Conservation (phyloP, 2,888 invertebrate species). For the Watsonalla cultraria region DNA sequence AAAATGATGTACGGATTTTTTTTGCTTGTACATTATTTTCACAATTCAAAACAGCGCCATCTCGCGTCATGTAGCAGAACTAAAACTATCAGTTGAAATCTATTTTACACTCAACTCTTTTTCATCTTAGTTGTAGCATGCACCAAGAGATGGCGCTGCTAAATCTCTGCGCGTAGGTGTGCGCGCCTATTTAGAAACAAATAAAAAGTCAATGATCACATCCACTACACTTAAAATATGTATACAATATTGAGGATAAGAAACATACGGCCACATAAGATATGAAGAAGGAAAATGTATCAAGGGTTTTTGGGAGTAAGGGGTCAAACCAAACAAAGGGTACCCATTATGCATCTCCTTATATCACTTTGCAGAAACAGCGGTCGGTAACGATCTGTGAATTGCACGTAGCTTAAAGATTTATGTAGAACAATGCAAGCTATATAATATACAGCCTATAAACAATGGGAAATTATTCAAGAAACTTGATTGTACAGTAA, state of each 20-base stretch:
- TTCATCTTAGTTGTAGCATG: conserved; percentile 4
- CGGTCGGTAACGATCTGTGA: conserved; percentile 60
- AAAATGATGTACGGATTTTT: not conserved
- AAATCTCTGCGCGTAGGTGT: no score
- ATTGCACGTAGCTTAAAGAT: conserved; percentile 4
- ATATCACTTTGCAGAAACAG: conserved; percentile 51
- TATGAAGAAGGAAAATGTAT: no score
- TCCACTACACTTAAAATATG: conserved; percentile 2
- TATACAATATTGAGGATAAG: no score
- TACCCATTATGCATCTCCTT: conserved; percentile 58
- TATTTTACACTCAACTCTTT: not conserved
- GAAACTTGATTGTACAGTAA: no score
- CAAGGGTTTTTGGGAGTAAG: no score
- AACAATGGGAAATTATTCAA: no score
- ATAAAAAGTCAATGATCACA: conserved; percentile 4
- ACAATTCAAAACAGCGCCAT: conserved; percentile 13
- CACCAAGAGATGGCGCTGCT: conserved; percentile 27
- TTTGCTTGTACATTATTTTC: no score
- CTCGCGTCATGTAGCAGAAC: conserved; percentile 17
- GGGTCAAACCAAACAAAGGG: conserved; percentile 4
- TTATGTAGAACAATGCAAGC: no score
- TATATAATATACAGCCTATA: no score
- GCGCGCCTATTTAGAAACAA: not conserved
- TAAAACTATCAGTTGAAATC: not conserved
- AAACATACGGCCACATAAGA: no score